Evolutionary conservation across 2,888 invertebrate species (phyloP), one percentile per base, ranked within the genome.

Genomic region (Agelastica alni): DNA sequence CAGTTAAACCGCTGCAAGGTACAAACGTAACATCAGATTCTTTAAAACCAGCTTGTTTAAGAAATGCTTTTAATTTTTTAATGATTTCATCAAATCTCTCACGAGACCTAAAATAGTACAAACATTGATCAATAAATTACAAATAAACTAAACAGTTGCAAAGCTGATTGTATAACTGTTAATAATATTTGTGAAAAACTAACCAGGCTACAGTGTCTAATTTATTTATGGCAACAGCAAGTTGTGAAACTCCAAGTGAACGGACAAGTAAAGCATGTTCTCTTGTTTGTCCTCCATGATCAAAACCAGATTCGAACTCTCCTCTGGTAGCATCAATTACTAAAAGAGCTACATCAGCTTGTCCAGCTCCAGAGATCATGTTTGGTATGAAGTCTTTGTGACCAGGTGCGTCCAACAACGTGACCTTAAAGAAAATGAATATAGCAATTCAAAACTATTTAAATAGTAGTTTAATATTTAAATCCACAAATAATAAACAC

Each of bases 311-410:
- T 78, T 99, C 99, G 78, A 99, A 99, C 79, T 99, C 99, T 16
- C 99, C 99, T 65, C 90, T 82, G 0, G 91, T 91, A 0, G 97
- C 94, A 80, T 99, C 98, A 0, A 99, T 92, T 0, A 99, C 98
- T 14, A 99, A 78, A 22, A 99, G 80, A 9, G 96, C 97, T 1
- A 95, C 97, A 79, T 99, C 99, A 2, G 99, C 99, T 77, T 98
- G 97, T 0, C 96, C 93, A 1, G 98, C 96, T 10, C 98, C 98
- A 9, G 92, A 93, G 64, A 99, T 99, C 98, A 99, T 99, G 70
- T 99, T 98, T 1, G 99, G 98, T 72, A 99, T 98, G 72, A 99
- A 99, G 76, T 99, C 99, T 74, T 93, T 96, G 76, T 99, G 99
- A 0, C 99, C 99, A 0, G 99, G 99, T 18, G 99, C 97, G 82